A percentile compares a stretch with the other conserved stretches of the same genome.
These are phyloP conservation scores for Enteromius treurensis DNA, from an alignment of 2,797 vertebrate genomes.

Conservation along the genomic window DNA sequence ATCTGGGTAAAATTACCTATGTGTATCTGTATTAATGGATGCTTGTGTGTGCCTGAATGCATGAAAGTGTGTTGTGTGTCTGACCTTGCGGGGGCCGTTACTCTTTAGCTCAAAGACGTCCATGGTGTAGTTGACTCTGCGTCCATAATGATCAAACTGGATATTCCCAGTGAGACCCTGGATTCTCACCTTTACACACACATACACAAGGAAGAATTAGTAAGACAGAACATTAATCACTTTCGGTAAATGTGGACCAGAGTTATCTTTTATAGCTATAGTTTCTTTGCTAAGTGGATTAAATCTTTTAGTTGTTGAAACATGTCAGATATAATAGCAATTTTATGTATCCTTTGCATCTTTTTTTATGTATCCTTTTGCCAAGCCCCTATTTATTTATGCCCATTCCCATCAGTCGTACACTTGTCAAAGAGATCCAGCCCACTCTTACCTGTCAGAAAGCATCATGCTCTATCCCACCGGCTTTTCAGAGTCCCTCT, in stretches of 20 bases:
- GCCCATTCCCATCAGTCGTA: neutral
- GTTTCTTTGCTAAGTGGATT: neutral
- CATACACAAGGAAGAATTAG: constrained; percentile 12
- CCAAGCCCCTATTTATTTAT: neutral
- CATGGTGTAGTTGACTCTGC: constrained; percentile 97
- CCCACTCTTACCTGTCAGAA: neutral
- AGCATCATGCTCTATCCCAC: neutral
- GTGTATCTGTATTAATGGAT: neutral
- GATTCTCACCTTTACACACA: constrained; percentile 88
- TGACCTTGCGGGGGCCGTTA: constrained; percentile 92
- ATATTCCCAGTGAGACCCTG: constrained; percentile 97
- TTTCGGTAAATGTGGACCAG: neutral
- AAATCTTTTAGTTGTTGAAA: neutral
- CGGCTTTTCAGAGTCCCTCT: too few species aligned
- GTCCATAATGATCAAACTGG: constrained; percentile 97
- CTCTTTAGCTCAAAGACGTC: constrained; percentile 96
- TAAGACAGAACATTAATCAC: neutral
- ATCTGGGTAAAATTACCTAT: constrained; percentile 26
- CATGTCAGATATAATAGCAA: neutral
- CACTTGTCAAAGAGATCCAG: too few species aligned
- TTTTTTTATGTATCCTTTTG: neutral
- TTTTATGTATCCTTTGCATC: neutral
- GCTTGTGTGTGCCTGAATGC: constrained; percentile 11
- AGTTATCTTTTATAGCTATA: neutral
- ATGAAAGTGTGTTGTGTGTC: neutral